Percentiles rank a stretch among this genome's conserved stretches.
phyloP scores from a whole-genome alignment of 2,797 vertebrate species.

The Sus cebifrons region DNA sequence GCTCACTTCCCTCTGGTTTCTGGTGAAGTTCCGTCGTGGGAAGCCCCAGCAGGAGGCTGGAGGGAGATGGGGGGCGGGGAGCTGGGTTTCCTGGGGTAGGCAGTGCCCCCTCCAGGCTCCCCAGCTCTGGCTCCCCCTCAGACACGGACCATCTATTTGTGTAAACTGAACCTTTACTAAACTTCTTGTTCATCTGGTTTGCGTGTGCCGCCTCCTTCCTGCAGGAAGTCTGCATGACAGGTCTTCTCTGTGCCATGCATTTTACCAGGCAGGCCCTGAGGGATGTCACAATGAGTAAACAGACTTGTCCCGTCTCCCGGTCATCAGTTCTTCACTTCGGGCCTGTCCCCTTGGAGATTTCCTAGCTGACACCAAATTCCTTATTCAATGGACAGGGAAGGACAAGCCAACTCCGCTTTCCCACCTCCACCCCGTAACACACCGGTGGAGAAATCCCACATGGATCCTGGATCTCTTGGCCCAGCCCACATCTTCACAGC shows the following conservation, averaged over 20 bases:
- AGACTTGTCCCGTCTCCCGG: neutral
- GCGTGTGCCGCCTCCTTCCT: neutral
- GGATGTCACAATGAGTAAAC: neutral
- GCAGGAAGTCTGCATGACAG: neutral
- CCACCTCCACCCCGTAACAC: neutral
- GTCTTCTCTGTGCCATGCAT: neutral
- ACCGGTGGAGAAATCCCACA: neutral
- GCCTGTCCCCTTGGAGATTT: neutral
- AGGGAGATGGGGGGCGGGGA: neutral
- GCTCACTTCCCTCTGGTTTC: neutral
- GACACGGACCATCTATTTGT: too few species aligned
- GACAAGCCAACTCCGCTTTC: neutral
- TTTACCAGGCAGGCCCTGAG: neutral
- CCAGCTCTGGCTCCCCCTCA: neutral
- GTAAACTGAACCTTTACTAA: neutral
- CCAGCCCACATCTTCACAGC: conserved; percentile 13
- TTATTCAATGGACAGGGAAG: neutral
- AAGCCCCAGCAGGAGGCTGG: neutral
- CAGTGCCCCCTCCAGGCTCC: neutral
- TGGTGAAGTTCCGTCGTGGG: neutral
- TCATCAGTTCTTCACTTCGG: neutral
- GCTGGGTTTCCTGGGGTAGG: neutral
- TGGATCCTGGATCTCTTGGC: neutral
- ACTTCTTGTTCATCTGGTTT: neutral
- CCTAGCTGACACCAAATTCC: neutral